Evolutionary conservation across 2,113 vertebrate species (phyloP).

Genomic region (Pterocles burchelli): DNA sequence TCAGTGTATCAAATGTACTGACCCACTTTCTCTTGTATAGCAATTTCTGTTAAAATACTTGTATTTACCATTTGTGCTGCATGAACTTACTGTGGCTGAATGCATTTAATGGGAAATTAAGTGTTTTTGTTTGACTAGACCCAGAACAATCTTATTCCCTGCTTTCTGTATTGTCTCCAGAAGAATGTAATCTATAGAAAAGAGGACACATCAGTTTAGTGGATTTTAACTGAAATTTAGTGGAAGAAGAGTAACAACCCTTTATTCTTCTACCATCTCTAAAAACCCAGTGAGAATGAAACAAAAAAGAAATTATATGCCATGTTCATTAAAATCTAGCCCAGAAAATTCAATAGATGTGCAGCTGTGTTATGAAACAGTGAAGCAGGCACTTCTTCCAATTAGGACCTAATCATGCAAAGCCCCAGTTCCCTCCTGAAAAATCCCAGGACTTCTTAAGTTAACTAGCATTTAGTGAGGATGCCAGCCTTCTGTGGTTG

Average conservation of each 20-base stretch:
- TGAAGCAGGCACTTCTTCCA: background rate
- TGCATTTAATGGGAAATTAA: background rate
- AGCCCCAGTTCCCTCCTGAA: background rate
- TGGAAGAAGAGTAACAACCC: background rate
- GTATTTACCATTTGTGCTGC: background rate
- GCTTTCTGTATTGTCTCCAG: background rate
- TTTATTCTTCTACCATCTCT: background rate
- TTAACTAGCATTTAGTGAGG: background rate
- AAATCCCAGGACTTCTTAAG: background rate
- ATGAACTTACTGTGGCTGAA: background rate
- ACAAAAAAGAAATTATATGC: background rate
- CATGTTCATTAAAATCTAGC: background rate
- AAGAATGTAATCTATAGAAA: background rate
- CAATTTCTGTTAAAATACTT: background rate
- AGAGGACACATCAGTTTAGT: background rate
- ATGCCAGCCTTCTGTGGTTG: background rate
- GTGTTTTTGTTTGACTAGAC: background rate
- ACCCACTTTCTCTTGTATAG: background rate
- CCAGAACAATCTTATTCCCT: background rate
- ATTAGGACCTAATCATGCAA: slow-evolving; percentile 12
- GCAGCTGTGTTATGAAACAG: slow-evolving; percentile 4
- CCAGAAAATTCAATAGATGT: slow-evolving; percentile 12
- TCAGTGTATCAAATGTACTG: accelerated
- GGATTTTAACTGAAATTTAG: background rate
- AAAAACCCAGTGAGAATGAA: background rate